Percentiles rank a stretch among this genome's conserved stretches.
phyloP scores from a whole-genome alignment of 2,113 vertebrate genomes.

The Phalacrocorax carbo region DNA sequence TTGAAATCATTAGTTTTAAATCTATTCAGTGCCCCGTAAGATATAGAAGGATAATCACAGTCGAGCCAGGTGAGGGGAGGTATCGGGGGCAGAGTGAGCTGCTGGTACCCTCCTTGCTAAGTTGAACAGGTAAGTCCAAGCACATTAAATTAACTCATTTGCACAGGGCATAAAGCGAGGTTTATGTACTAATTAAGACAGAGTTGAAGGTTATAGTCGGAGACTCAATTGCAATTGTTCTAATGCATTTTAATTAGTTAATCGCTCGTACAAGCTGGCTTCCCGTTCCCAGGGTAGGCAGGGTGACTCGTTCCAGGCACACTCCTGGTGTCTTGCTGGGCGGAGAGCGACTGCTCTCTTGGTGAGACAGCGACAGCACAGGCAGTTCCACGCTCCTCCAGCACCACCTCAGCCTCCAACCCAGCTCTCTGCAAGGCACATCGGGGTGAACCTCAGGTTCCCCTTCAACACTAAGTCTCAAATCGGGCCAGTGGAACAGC shows the following conservation, averaged over 20 bases:
- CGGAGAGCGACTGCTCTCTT: neutral
- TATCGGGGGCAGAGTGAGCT: accelerated
- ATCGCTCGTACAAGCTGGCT: neutral
- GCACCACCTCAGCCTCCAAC: accelerated
- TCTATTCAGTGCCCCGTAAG: accelerated
- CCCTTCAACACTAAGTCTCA: neutral
- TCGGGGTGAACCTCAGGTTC: neutral
- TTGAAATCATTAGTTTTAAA: neutral
- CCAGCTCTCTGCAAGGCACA: accelerated
- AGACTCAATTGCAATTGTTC: neutral
- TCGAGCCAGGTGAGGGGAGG: accelerated
- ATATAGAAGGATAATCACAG: neutral
- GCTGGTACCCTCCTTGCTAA: neutral
- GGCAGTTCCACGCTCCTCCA: neutral
- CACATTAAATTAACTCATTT: neutral
- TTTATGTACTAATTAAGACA: neutral
- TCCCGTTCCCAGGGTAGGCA: neutral
- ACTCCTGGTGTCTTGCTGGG: accelerated
- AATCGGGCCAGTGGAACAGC: neutral
- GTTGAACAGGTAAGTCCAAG: neutral
- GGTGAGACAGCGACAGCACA: neutral
- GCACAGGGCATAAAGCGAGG: neutral
- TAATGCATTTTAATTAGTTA: neutral
- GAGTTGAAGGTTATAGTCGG: neutral
- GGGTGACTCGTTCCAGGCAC: neutral